Evolutionary conservation across 2,113 vertebrate species (phyloP).

Genomic region (Syngnathoides biaculeatus): DNA sequence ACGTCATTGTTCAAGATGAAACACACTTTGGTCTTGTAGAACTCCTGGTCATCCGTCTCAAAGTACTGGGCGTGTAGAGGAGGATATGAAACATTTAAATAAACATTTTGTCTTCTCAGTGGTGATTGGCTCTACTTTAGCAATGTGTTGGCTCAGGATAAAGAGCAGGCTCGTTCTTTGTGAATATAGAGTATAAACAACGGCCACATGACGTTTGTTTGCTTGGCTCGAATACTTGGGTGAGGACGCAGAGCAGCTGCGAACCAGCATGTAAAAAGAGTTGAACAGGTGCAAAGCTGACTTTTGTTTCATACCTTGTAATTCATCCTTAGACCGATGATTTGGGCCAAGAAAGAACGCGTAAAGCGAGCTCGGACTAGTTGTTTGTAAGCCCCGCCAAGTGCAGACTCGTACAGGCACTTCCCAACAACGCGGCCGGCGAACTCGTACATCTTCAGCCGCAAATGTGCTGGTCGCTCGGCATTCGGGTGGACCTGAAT

Average conservation of each 20-base stretch:
- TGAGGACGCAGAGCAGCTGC: constrained; percentile 41
- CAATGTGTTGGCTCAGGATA: constrained; percentile 23
- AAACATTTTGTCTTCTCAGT: constrained; percentile 45
- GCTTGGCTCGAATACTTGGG: constrained; percentile 22
- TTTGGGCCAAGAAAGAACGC: constrained; percentile 95
- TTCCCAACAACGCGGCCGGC: constrained; percentile 93
- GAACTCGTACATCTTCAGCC: constrained; percentile 94
- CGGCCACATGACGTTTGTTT: constrained; percentile 32
- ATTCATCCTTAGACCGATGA: constrained; percentile 97
- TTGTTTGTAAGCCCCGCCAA: constrained; percentile 92
- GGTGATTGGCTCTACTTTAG: constrained; percentile 26
- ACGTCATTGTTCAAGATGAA: constrained; percentile 98
- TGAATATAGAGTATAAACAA: constrained; percentile 19
- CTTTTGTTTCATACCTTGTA: constrained; percentile 83
- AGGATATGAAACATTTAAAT: constrained; percentile 39
- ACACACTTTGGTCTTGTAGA: constrained; percentile 98
- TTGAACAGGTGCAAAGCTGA: constrained; percentile 11
- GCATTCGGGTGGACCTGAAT: constrained; percentile 93
- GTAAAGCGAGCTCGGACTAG: constrained; percentile 95
- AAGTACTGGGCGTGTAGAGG: constrained; percentile 81
- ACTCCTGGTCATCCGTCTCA: constrained; percentile 96
- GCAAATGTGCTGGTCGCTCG: constrained; percentile 80
- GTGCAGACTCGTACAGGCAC: constrained; percentile 95
- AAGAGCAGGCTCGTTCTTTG: constrained; percentile 35
- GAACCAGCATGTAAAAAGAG: constrained; percentile 35